Percentiles rank a stretch among this genome's conserved stretches.
Evolutionary conservation across 2,113 vertebrate genomes (phyloP).

Genomic region (Grus americana): DNA sequence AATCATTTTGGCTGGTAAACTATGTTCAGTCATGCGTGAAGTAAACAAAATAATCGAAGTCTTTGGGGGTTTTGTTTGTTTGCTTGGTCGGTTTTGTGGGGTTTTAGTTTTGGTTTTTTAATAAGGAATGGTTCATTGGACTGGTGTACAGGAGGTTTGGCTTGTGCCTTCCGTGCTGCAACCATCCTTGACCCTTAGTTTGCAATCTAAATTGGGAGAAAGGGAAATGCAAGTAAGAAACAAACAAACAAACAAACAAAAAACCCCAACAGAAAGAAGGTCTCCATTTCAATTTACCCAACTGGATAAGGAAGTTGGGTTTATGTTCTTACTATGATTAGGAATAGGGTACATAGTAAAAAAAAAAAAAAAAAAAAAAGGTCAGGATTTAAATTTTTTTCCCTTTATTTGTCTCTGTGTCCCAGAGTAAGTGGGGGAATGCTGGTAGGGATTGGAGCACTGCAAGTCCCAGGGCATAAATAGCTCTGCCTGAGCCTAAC

Average conservation of each 20-base stretch:
- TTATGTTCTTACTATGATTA: neutral
- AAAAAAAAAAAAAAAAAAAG: neutral
- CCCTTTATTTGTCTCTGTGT: neutral
- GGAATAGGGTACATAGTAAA: neutral
- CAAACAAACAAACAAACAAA: too few species aligned
- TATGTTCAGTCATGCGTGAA: neutral
- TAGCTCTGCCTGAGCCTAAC: slow-evolving; percentile 11
- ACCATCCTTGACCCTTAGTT: neutral
- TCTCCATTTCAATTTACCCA: neutral
- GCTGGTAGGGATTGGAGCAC: neutral
- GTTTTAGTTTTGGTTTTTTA: neutral
- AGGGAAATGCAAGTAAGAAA: neutral
- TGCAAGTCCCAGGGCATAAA: slow-evolving; percentile 7
- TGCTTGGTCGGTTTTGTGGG: too few species aligned
- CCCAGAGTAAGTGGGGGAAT: neutral
- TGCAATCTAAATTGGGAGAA: neutral
- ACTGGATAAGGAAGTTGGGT: neutral
- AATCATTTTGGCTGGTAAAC: neutral
- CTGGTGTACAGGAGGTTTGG: neutral
- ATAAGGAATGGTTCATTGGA: neutral
- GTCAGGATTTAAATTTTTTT: neutral
- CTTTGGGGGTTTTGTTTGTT: neutral
- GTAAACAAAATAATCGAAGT: neutral
- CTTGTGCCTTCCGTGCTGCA: neutral
- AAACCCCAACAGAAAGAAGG: neutral